Evolutionary conservation across 2,797 vertebrate genomes (phyloP), one percentile per base, ranked within the genome.

Genomic region (Momotus momota): DNA sequence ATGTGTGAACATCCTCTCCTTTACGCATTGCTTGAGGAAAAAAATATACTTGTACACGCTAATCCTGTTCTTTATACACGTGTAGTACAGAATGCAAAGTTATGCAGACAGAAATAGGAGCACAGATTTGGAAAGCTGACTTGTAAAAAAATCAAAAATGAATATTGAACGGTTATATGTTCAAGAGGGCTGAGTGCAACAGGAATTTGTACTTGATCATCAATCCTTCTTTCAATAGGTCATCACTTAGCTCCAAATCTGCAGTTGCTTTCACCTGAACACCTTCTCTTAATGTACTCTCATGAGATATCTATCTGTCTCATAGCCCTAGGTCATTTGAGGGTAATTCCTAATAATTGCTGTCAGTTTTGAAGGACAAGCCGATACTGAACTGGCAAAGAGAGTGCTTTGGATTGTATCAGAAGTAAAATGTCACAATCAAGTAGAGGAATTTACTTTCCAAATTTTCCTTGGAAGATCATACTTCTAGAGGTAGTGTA

Each of bases 1-100:
- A 75, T 95, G 88, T 84, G 90, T 82, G 78, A 88, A 66, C 31
- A 4, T 78, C 92, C 83, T 82, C 86, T 91, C 49, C 71, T 95
- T 90, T 73, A 5, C 26, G 61, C 65, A 9, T 61, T 78, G 82
- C 77, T 88, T 72, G 51, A 41, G 60, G 73, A 70, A 75, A 89
- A 62, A 97, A 91, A 81, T 86, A 83, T 5, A 26, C 62, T 86
- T 43, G 62, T 45, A 54, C 65, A 66, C 61, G 64, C 18, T 48
- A 72, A 88, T 58, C 70, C 40, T 79, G 61, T 81, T 69, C 55
- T 57, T 93, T 73, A 35, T 80, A 60, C 54, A 2, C 52, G 55
- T 77, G 52, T 80, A 71, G 66, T 46, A 35, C 10, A 57, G 81
- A 78, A 80, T 82, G 77, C 38, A 54, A 88, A 82, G 64, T 90